Evolutionary conservation across 2,888 invertebrate genomes (phyloP), one percentile per base, ranked within the genome.

Genomic region (Psylliodes chrysocephalus): DNA sequence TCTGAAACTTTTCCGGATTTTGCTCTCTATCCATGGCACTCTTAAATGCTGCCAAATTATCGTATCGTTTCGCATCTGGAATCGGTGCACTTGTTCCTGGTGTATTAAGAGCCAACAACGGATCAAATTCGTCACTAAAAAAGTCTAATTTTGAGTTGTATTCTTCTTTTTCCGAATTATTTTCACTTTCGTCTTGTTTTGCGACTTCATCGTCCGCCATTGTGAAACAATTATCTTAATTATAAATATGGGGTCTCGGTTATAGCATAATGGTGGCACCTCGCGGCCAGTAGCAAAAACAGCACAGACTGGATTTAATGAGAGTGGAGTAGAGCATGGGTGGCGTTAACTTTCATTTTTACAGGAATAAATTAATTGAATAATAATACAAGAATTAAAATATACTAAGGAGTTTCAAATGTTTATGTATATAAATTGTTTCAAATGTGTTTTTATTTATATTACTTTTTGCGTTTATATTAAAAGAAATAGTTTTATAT

Each of bases 1-100:
- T 75, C 67, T 0, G 82, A 81, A 10, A 42, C n/a, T 64, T 60
- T 60, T 57, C 35, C 7, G 56, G 60, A 56, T 66, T 38, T 25
- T 59, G 44, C 14, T 62, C 53, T 18, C 47, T 55, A 2, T 63
- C 57, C 25, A 44, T 52, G 0, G 82, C 79, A 3, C 84, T 81
- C 63, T 87, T 85, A 75, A 86, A 92, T 73, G 87, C 89, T 1
- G 85, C 83, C 56, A 93, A 67, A 79, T 92, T 93, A 78, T 93
- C 92, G 73, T 87, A 90, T 57, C 84, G 70, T 18, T 87, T 87
- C 0, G 91, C 90, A 63, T 84, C 82, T 14, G 85, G 77, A 2
- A 85, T 82, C 0, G 90, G 89, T 12, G 89, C 73, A 60, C 82
- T 82, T 0, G 86, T 74, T 71, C 86, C 86, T 0, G 84, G 70